phyloP scores from a whole-genome alignment of 2,888 invertebrate genomes.

The Sipha maydis region DNA sequence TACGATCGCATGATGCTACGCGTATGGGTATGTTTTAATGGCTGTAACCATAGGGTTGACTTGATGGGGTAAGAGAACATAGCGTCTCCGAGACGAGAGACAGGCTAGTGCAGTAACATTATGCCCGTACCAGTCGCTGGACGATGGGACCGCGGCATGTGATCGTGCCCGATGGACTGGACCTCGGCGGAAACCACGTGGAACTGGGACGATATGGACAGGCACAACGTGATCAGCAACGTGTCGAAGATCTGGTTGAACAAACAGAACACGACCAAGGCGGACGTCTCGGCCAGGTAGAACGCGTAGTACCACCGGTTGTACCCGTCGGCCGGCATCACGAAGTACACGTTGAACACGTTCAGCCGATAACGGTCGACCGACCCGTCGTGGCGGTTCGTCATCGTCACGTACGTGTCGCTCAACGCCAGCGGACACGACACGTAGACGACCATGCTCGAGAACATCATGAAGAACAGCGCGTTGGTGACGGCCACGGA shows the following conservation, averaged over 20 bases:
- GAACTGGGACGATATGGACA: not conserved
- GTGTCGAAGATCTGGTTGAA: not conserved
- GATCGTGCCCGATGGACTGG: not conserved
- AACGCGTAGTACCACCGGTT: not conserved
- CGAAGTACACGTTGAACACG: not conserved
- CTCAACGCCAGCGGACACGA: not conserved
- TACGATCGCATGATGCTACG: too few relatives aligned
- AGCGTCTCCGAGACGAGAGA: too few relatives aligned
- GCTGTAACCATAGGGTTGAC: too few relatives aligned
- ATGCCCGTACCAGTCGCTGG: not conserved
- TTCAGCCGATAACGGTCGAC: not conserved
- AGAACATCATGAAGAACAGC: not conserved
- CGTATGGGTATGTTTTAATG: too few relatives aligned
- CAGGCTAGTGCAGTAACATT: too few relatives aligned
- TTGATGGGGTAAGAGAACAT: too few relatives aligned
- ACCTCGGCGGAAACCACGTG: not conserved
- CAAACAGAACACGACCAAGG: not conserved
- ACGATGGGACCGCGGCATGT: not conserved
- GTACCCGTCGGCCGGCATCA: not conserved
- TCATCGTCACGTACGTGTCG: not conserved
- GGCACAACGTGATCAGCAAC: not conserved
- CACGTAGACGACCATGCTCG: not conserved
- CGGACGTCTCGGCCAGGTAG: not conserved
- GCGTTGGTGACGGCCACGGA: not conserved
- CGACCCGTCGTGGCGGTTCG: not conserved